Evolutionary conservation across 2,113 vertebrate species (phyloP).

Genomic region (Pelmatolapia mariae): DNA sequence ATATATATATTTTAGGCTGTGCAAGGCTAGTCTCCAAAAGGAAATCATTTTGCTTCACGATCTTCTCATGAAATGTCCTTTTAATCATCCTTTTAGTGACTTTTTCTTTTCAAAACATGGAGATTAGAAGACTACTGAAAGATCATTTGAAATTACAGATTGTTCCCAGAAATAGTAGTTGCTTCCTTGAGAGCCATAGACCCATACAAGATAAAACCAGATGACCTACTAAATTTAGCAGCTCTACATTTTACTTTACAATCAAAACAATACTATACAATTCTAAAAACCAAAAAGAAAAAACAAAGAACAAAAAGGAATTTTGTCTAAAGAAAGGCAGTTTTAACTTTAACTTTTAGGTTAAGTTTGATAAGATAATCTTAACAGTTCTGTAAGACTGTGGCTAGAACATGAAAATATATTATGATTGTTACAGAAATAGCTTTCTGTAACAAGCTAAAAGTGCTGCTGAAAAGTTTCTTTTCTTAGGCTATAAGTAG

Average conservation of each 20-base stretch:
- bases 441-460: not conserved
- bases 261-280: not conserved
- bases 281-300: not conserved
- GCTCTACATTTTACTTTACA: not conserved
- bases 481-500: not conserved
- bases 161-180: not conserved
- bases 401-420: not conserved
- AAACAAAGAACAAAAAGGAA: not conserved
- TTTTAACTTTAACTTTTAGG: not conserved
- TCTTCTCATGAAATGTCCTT: not conserved
- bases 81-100: not conserved
- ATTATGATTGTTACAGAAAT: not conserved
- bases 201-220: not conserved
- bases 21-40: not conserved
- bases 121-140: not conserved
- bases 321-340: not conserved
- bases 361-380: not conserved
- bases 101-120: not conserved
- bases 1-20: fast-evolving
- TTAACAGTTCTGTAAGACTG: not conserved
- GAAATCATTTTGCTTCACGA: not conserved
- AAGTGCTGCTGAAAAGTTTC: not conserved
- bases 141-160: not conserved
- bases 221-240: not conserved
- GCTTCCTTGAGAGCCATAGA: not conserved